A percentile compares a stretch with the other conserved stretches of the same genome.
phyloP scores from a whole-genome alignment of 1,140 invertebrate species.

The Drosophila trapezifrons region DNA sequence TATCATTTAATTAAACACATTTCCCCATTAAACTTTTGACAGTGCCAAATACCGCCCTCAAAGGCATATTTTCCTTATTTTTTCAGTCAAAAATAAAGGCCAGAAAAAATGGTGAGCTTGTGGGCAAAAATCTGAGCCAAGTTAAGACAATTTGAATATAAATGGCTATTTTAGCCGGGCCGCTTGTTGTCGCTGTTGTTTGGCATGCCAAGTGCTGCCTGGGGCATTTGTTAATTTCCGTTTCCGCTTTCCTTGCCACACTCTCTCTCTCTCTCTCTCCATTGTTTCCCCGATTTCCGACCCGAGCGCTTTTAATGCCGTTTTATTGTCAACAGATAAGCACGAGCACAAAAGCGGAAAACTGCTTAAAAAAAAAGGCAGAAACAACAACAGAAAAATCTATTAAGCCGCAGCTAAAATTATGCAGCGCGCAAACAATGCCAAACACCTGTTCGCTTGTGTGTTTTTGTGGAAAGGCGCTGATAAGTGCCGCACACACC shows the following conservation, averaged over 20 bases:
- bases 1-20: constrained; percentile 50
- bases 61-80: constrained; percentile 18
- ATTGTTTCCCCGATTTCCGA: constrained; percentile 55
- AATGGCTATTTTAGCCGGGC: constrained; percentile 58
- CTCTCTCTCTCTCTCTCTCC: not conserved
- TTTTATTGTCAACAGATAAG: constrained; percentile 76
- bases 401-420: constrained; percentile 38
- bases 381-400: constrained; percentile 12
- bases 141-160: constrained; percentile 72
- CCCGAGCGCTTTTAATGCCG: constrained; percentile 64
- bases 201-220: constrained; percentile 65
- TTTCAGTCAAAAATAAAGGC: constrained; percentile 17
- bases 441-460: constrained; percentile 56
- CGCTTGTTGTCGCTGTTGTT: constrained; percentile 26
- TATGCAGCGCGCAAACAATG: constrained; percentile 50
- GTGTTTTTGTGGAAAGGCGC: not conserved
- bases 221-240: constrained; percentile 75
- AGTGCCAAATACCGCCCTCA: constrained; percentile 6
- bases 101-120: constrained; percentile 6
- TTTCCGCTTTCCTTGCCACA: constrained; percentile 23
- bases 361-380: constrained; percentile 33
- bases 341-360: constrained; percentile 58
- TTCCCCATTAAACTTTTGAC: constrained; percentile 39
- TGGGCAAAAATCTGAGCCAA: constrained; percentile 49
- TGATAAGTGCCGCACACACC: constrained; percentile 34